Base-by-base conservation (phyloP, 2,113 vertebrate genomes). In the Macrotus californicus region DNA sequence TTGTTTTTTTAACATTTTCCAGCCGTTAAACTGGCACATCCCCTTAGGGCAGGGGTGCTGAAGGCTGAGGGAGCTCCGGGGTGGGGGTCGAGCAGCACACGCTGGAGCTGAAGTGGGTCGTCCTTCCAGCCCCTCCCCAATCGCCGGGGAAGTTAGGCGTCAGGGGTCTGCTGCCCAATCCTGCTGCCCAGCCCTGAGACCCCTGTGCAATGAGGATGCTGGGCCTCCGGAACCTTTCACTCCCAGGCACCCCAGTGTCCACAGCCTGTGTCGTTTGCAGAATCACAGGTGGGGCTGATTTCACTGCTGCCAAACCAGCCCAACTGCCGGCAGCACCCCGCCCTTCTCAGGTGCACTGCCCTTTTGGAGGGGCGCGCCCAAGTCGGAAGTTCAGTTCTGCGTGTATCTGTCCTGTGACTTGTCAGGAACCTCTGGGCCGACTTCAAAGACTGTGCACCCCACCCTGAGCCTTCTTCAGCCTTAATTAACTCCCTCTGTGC, bases 261-360 rank as follows among this genome's bases (percentile, higher is more conserved):
- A 59, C 75, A 85, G 77, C 87, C n/a, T 8, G 50, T 81, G 52
- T 41, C 77, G 67, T 56, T 22, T 70, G 87, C 76, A 84, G 67
- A 91, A 14, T 48, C 79, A 87, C 77, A 83, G 92, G 89, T 73
- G 81, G 80, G 88, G 87, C 84, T 76, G 56, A 48, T 67, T 29
- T 59, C 43, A 18, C 31, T 76, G 91, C 54, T 91, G 80, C 90
- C 92, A 93, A 93, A 94, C 96, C 96, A 87, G 96, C 95, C 92
- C 64, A 19, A n/a, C 95, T 67, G 83, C 92, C n/a, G 61, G 48
- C 13, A 0, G n/a, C 8, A 34, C 79, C 81, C 89, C 31, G 10
- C 93, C 95, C 82, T 82, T 11, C 73, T 50, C 52, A 85, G 91
- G 94, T 94, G 86, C 81, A 22, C 77, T 84, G 89, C 76, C 46